Evolutionary conservation across 2,113 vertebrate genomes (phyloP), one percentile per base, ranked within the genome.

Genomic region (Catagonus wagneri): DNA sequence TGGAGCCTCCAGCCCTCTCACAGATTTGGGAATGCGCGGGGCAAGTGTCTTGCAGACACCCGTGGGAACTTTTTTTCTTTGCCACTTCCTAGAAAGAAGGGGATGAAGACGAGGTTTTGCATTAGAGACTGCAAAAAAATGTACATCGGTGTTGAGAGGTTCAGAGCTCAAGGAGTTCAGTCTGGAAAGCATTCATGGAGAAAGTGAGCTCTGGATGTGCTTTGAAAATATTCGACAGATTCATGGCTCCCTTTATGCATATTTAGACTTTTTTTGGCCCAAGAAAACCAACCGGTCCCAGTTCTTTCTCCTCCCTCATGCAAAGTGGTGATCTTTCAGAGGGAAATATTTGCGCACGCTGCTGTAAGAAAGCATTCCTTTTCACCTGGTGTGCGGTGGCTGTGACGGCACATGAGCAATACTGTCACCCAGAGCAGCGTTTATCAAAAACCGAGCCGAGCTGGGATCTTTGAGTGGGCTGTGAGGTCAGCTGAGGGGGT

Each of bases 201-300:
- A 93, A 84, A 27, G 56, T 81, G 78, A 69, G 60, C 75, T 84
- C 78, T 80, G 23, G 93, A 92, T 8, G 9, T 25, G 44, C 19
- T 66, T 76, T 76, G 83, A 96, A 91, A 94, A 76, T 14, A 81
- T 32, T 32, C 71, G 83, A 90, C n/a, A 91, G 83, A 54, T 85
- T 27, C 75, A 72, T 84, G 34, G 58, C 56, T 96, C 58, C n/a
- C 13, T 90, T 29, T 86, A 68, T 63, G 39, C 50, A 84, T 63
- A 81, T 89, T 95, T 58, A 90, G 66, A 76, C 50, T 50, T 27
- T 44, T 15, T 81, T 60, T 80, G 17, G 29, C 54, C 66, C 52
- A 90, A 61, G 83, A 95, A 96, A 96, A 81, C 9, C 56, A 66
- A 84, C 79, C 34, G 87, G 34, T 39, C 50, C 56, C 71, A 83